Evolutionary conservation across 2,113 vertebrate species (phyloP), one percentile per base, ranked within the genome.

Genomic region (Chroicocephalus ridibundus): DNA sequence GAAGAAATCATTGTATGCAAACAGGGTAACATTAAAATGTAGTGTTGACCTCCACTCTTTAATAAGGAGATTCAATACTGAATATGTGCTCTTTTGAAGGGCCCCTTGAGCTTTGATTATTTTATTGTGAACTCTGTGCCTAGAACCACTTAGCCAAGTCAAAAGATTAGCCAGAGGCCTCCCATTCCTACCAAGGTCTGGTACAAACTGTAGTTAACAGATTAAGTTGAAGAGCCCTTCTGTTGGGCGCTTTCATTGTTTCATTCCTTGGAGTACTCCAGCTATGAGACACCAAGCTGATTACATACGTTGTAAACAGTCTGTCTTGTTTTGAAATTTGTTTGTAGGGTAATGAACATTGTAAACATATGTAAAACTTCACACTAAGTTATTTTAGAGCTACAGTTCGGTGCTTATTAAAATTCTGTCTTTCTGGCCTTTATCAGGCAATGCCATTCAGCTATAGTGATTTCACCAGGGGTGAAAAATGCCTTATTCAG

Each of bases 341-440:
- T 78, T 66, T 46, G 83, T 93, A 71, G 58, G 34, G 47, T 88
- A 93, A 94, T 83, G 60, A 72, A 92, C 83, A 91, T 72, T 94
- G 75, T 94, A 97, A 98, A 96, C 96, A 97, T 81, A 91, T 85
- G 90, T 83, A 96, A 90, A 94, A 96, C 57, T 90, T 91, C 77
- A 94, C 70, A 92, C 57, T 61, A 84, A 65, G 58, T 95, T 93
- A 55, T 85, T 91, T 75, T 36, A 72, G 81, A 84, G 57, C 64
- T 83, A 64, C 44, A 61, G 51, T 91, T 96, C 24, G 11, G 44
- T 57, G 46, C 91, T 92, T 88, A 94, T 96, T 97, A 94, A 97
- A 96, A 95, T 94, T 94, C 94, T 94, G 61, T 88, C 88, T 96
- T 97, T 88, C 42, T 93, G 76, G 69, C 75, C 71, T 89, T 91